These are phyloP conservation scores for Trichosurus vulpecula DNA, from an alignment of 2,797 vertebrate genomes.

Conservation along the genomic window DNA sequence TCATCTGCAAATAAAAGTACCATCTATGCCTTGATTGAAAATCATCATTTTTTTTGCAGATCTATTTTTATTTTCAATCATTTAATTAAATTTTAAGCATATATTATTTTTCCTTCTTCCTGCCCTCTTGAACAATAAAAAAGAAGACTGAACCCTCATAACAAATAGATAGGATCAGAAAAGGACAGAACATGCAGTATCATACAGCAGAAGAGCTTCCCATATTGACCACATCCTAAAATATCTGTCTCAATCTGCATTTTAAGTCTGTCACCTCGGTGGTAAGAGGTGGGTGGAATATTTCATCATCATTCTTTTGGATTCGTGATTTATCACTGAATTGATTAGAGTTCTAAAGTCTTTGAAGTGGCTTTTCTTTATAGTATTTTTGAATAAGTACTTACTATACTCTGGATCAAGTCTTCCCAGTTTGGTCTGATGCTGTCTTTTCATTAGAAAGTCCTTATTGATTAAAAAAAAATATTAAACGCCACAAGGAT, in stretches of 20 bases:
- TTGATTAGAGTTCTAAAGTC: neutral
- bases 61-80: neutral
- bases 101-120: neutral
- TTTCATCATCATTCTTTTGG: neutral
- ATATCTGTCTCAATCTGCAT: neutral
- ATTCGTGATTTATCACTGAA: neutral
- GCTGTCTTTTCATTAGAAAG: neutral
- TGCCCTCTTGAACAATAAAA: neutral
- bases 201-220: neutral
- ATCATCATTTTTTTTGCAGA: neutral
- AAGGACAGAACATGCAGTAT: neutral
- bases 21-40: neutral
- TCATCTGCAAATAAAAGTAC: neutral
- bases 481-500: neutral
- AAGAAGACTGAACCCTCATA: neutral
- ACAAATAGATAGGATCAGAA: neutral
- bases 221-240: neutral
- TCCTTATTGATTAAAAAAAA: neutral
- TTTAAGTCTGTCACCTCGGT: neutral
- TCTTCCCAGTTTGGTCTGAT: neutral
- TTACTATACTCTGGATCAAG: neutral
- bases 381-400: neutral
- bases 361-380: neutral
- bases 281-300: neutral
- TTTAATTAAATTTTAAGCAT: neutral